These are phyloP conservation scores for Agelaius tricolor DNA, from an alignment of 2,113 vertebrate species.

Conservation along the genomic window DNA sequence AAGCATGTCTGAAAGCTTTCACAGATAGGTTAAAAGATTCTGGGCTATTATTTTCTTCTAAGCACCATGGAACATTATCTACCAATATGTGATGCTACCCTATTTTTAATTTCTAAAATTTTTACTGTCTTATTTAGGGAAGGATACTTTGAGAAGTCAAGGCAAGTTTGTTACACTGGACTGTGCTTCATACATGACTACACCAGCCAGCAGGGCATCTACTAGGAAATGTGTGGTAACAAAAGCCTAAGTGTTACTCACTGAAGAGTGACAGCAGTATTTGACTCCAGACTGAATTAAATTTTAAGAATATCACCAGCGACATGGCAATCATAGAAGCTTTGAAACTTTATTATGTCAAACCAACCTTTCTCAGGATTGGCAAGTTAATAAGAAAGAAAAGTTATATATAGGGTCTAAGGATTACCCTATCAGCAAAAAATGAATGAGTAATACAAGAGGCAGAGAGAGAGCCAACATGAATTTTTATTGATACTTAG, in stretches of 20 bases:
- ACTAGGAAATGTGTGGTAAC: neutral
- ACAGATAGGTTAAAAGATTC: neutral
- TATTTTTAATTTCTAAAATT: neutral
- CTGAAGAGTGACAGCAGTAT: neutral
- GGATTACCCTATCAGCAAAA: neutral
- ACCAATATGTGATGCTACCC: neutral
- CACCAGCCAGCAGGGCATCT: neutral
- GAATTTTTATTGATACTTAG: neutral
- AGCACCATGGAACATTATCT: neutral
- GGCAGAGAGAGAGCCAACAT: neutral
- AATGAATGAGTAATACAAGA: neutral
- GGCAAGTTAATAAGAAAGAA: neutral
- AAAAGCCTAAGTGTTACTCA: neutral
- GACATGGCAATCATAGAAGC: rapidly evolving
- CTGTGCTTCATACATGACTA: neutral
- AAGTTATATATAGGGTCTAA: neutral
- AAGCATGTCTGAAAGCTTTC: neutral
- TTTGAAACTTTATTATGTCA: neutral
- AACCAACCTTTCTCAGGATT: neutral
- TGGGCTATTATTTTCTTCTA: neutral
- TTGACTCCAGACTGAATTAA: neutral
- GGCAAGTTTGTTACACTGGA: neutral
- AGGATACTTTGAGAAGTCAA: neutral
- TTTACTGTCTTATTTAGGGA: neutral
- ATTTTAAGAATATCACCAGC: neutral